These are phyloP conservation scores for Octodon degus DNA, from an alignment of 2,113 vertebrate species.

Conservation along the genomic window DNA sequence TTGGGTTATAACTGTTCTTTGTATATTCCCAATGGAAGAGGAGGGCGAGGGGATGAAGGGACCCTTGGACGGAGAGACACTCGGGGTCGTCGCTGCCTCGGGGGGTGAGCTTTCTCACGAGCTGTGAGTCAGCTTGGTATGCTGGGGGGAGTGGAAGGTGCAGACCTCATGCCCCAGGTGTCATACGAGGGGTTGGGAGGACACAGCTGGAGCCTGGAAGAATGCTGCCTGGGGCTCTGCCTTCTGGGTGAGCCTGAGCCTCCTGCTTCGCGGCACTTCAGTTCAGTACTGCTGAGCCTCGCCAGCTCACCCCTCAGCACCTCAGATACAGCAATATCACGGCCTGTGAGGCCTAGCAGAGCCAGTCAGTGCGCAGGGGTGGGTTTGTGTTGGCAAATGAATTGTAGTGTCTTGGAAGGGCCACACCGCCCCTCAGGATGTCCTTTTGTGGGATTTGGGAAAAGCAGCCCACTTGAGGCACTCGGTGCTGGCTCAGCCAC, in stretches of 20 bases:
- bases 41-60: background rate
- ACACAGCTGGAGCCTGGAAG: background rate
- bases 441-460: background rate
- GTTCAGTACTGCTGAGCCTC: background rate
- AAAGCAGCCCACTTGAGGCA: background rate
- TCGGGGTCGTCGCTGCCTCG: rapidly evolving
- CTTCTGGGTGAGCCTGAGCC: background rate
- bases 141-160: too few relatives aligned
- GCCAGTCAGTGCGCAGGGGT: too few relatives aligned
- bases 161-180: background rate
- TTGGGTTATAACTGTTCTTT: background rate
- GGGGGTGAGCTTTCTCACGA: too few relatives aligned
- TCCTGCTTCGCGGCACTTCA: background rate
- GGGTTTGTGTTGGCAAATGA: background rate
- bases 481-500: background rate
- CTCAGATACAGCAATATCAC: background rate
- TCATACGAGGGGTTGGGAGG: background rate
- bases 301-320: background rate
- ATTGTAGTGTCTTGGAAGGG: background rate
- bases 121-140: background rate
- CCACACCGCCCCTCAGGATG: background rate
- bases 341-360: background rate
- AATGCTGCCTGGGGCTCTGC: background rate
- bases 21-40: background rate
- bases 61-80: background rate